These are phyloP conservation scores for Agrenia bidenticulata DNA, from an alignment of 2,888 invertebrate species.

Conservation along the genomic window DNA sequence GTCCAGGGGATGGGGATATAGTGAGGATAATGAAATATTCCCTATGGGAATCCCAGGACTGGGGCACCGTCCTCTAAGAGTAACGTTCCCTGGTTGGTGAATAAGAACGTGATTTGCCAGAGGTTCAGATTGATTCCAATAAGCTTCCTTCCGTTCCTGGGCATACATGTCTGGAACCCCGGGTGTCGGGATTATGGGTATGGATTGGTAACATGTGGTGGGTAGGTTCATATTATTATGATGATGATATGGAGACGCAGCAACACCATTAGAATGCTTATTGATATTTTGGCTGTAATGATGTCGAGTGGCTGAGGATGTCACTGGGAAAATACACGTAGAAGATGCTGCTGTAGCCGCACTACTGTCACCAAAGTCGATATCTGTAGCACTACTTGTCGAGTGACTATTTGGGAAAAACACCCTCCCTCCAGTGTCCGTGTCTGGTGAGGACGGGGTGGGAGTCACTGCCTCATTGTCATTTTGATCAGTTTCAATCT, in stretches of 20 bases:
- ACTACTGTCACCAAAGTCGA: constrained; percentile 42
- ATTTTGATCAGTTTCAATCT: constrained; percentile 20
- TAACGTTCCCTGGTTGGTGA: constrained; percentile 17
- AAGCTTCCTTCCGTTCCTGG: constrained; percentile 4
- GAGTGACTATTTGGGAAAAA: constrained; percentile 34
- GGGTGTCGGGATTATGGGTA: constrained; percentile 19
- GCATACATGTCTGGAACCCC: constrained; percentile 32
- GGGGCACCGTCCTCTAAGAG: constrained; percentile 25
- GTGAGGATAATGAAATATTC: constrained; percentile 6
- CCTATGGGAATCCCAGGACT: constrained; percentile 19
- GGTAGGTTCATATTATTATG: constrained; percentile 41
- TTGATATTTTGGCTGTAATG: constrained; percentile 32
- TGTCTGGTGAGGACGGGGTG: constrained; percentile 48
- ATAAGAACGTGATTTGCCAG: constrained; percentile 17
- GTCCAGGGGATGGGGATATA: constrained; percentile 18
- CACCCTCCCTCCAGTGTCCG: constrained; percentile 31
- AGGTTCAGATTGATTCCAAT: constrained; percentile 26
- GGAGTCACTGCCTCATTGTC: constrained; percentile 46
- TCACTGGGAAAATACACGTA: constrained; percentile 22
- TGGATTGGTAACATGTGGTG: constrained; percentile 30
- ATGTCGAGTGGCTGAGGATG: constrained; percentile 29
- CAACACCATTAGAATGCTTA: constrained; percentile 24
- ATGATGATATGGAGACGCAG: constrained; percentile 29
- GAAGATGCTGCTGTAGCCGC: constrained; percentile 35
- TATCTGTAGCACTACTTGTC: constrained; percentile 39